Base-by-base conservation (phyloP, 2,113 vertebrate species). In the Poecilia latipinna region DNA sequence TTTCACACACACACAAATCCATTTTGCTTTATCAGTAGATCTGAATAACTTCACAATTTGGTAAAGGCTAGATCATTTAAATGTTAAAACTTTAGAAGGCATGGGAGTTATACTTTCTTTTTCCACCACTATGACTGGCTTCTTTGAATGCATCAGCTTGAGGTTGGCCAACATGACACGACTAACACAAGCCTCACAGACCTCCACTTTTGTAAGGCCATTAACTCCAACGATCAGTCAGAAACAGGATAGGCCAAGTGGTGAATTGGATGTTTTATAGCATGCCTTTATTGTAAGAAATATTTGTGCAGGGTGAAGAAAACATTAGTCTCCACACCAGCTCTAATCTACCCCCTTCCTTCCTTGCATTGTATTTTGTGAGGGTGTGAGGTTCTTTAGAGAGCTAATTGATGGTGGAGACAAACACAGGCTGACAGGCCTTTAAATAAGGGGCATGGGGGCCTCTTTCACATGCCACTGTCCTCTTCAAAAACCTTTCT, bases 221-320 rank as follows among this genome's bases (percentile, higher is more conserved):
- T 70, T 72, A 88, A 82, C 42, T 71, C 76, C 62, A 80, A 61
- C 72, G 77, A 79, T 89, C 85, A 86, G 66, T 81, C 63, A 63
- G 39, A 79, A 65, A 79, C 75, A 76, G 78, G 85, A 84, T 42
- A 70, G 70, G 69, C 70, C 35, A 72, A 88, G 78, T 68, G 60
- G 77, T 54, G 71, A 77, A 84, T 77, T 79, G 80, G 76, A 62
- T 72, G 70, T 65, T 86, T 85, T 82, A 86, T 80, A 66, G 82
- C 82, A 8, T 44, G 82, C 79, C 85, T 88, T 93, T 91, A 88
- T 91, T 79, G 51, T 67, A 70, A 85, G 77, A 86, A 82, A 89
- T 92, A 92, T 92, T 91, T 93, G 87, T 91, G 83, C 88, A 91
- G 90, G 61, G 82, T 79, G 84, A 88, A 86, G 68, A 83, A 81